A percentile compares a stretch with the other conserved stretches of the same genome.
These are phyloP conservation scores for Chrysopilus asiliformis DNA, from an alignment of 2,888 invertebrate species.

Conservation along the genomic window DNA sequence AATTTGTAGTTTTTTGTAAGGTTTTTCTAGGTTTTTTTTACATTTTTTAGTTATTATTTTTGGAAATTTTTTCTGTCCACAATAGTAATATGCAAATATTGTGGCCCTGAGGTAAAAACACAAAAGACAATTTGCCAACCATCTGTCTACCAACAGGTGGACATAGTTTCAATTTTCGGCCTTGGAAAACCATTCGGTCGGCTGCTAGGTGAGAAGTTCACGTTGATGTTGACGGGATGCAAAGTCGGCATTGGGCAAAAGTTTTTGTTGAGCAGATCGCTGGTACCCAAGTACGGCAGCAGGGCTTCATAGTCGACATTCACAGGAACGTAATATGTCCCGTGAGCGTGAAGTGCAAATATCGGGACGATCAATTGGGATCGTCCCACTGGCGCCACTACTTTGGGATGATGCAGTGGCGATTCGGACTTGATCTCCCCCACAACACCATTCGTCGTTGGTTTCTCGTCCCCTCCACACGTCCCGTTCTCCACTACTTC, in stretches of 20 bases:
- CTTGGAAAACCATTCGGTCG: constrained; percentile 4
- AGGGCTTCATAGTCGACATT: constrained; percentile 63
- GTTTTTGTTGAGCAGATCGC: constrained; percentile 42
- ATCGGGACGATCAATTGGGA: constrained; percentile 55
- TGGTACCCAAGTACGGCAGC: constrained; percentile 51
- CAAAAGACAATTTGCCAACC: too few relatives aligned
- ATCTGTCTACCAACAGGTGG: constrained; percentile 33
- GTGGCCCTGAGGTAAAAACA: too few relatives aligned
- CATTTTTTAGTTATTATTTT: too few relatives aligned
- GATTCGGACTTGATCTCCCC: constrained; percentile 15
- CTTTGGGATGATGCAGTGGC: constrained; percentile 7
- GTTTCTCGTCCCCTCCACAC: constrained; percentile 2
- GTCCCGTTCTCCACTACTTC: not conserved
- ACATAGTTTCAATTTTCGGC: constrained; percentile 30
- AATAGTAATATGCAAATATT: too few relatives aligned
- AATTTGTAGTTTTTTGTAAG: too few relatives aligned
- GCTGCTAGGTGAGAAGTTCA: constrained; percentile 47
- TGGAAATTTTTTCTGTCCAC: too few relatives aligned
- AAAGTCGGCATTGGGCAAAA: constrained; percentile 44
- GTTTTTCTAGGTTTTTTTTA: too few relatives aligned
- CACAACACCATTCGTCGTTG: constrained; percentile 9
- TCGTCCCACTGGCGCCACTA: constrained; percentile 13
- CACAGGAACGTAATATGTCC: constrained; percentile 77
- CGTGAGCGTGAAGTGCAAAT: constrained; percentile 80
- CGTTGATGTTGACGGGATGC: constrained; percentile 81